These are phyloP conservation scores for Drosophila burlai DNA, from an alignment of 1,140 invertebrate species.

Conservation along the genomic window DNA sequence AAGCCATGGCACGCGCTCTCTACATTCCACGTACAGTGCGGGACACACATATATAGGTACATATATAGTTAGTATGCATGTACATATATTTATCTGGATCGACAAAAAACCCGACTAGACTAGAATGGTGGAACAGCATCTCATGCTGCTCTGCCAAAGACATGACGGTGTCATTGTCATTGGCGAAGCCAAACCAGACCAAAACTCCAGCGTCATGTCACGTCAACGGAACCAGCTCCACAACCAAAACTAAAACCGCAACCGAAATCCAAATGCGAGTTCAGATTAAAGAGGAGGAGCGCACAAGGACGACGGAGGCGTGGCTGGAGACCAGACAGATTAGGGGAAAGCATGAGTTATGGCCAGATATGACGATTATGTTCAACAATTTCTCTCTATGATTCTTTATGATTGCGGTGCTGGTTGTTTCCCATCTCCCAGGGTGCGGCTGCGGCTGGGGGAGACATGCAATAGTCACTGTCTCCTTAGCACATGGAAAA, in stretches of 20 bases:
- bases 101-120: conserved; percentile 50
- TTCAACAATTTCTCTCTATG: conserved; percentile 57
- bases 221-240: conserved; percentile 66
- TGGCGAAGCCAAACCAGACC: conserved; percentile 53
- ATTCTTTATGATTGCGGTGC: conserved; percentile 50
- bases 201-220: conserved; percentile 66
- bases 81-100: conserved; percentile 3
- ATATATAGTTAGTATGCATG: neutral
- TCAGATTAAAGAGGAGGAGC: conserved; percentile 38
- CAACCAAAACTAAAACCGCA: conserved; percentile 50
- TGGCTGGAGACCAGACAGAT: conserved; percentile 12
- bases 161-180: conserved; percentile 70
- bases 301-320: conserved; percentile 10
- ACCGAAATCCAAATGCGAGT: conserved; percentile 57
- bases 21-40: conserved; percentile 26
- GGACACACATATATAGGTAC: neutral
- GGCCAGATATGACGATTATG: conserved; percentile 61
- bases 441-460: conserved; percentile 10
- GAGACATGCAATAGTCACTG: conserved; percentile 50
- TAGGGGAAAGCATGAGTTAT: conserved; percentile 71
- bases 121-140: conserved; percentile 17
- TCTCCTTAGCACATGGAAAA: conserved; percentile 31
- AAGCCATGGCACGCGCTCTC: conserved; percentile 55
- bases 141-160: conserved; percentile 35
- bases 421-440: neutral